Conservation (phyloP, 2,888 invertebrate genomes). For the Geotrupes spiniger region DNA sequence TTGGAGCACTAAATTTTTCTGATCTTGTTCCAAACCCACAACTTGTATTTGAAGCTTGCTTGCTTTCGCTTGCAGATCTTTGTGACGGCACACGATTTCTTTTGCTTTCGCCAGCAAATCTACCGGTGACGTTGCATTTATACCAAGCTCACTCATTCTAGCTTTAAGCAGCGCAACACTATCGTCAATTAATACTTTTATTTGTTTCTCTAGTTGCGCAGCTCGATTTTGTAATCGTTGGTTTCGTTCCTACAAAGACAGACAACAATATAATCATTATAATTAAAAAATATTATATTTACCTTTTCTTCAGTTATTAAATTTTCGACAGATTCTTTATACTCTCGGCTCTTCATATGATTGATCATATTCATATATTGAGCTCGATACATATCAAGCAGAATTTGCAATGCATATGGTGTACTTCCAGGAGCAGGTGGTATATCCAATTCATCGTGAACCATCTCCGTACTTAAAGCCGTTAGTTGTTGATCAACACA, state of each 20-base stretch:
- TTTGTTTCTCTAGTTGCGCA: slow-evolving; percentile 90
- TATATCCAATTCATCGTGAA: slow-evolving; percentile 81
- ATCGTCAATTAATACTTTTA: slow-evolving; percentile 86
- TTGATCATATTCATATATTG: slow-evolving; percentile 84
- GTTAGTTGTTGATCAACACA: slow-evolving; percentile 89
- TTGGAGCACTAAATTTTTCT: slow-evolving; percentile 67
- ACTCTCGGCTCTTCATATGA: slow-evolving; percentile 78
- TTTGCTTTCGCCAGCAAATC: slow-evolving; percentile 84
- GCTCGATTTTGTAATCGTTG: slow-evolving; percentile 77
- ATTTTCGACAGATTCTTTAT: slow-evolving; percentile 66
- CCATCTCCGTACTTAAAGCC: slow-evolving; percentile 67
- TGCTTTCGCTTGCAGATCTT: slow-evolving; percentile 86
- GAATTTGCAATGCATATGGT: slow-evolving; percentile 82
- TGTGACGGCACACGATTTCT: slow-evolving; percentile 89
- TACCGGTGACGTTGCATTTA: slow-evolving; percentile 81
- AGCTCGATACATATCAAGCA: slow-evolving; percentile 80
- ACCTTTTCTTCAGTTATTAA: slow-evolving; percentile 82
- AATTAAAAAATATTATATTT: slow-evolving; percentile 2
- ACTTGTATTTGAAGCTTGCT: slow-evolving; percentile 84
- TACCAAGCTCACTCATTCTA: slow-evolving; percentile 88
- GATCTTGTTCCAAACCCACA: slow-evolving; percentile 70
- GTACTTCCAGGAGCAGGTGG: slow-evolving; percentile 74
- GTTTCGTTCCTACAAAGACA: slow-evolving; percentile 66
- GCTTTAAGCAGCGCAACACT: slow-evolving; percentile 85
- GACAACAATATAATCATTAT: slow-evolving; percentile 5